A percentile compares a stretch with the other conserved stretches of the same genome.
These are phyloP conservation scores for Moxostoma hubbsi DNA, from an alignment of 2,797 vertebrate genomes.

Conservation along the genomic window DNA sequence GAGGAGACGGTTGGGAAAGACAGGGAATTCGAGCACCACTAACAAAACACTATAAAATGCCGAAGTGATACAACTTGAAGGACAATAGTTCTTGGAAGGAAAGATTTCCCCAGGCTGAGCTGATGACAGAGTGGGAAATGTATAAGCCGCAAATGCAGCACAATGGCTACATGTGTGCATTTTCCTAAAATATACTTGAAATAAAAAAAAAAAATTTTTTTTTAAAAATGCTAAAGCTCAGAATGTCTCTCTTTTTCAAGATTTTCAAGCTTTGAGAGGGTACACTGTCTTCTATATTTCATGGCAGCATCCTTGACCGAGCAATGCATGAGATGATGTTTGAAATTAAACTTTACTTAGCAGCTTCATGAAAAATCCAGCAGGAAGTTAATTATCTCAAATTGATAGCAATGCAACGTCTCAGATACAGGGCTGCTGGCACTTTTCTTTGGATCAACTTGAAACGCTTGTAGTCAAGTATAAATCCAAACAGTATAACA, in stretches of 20 bases:
- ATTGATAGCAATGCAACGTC: neutral
- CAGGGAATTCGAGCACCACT: neutral
- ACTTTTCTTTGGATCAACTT: constrained; percentile 5
- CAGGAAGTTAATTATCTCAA: neutral
- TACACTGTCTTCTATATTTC: neutral
- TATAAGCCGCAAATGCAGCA: too few species aligned
- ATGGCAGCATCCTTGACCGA: neutral
- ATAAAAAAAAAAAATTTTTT: too few species aligned
- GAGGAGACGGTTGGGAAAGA: constrained; percentile 14
- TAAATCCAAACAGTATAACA: constrained; percentile 41
- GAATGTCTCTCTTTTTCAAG: too few species aligned
- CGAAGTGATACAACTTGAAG: neutral
- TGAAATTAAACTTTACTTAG: neutral
- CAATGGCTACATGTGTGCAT: too few species aligned
- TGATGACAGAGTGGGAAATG: too few species aligned
- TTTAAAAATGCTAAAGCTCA: too few species aligned
- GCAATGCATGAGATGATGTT: neutral
- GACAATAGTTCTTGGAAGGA: neutral
- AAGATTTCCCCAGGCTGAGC: neutral
- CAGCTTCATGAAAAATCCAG: neutral
- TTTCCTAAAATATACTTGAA: too few species aligned
- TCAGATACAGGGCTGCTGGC: constrained; percentile 4
- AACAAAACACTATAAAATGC: neutral
- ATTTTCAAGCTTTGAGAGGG: too few species aligned
- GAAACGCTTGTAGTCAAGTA: constrained; percentile 36